Conservation (phyloP, 2,797 vertebrate species). For the Monodelphis domestica region DNA sequence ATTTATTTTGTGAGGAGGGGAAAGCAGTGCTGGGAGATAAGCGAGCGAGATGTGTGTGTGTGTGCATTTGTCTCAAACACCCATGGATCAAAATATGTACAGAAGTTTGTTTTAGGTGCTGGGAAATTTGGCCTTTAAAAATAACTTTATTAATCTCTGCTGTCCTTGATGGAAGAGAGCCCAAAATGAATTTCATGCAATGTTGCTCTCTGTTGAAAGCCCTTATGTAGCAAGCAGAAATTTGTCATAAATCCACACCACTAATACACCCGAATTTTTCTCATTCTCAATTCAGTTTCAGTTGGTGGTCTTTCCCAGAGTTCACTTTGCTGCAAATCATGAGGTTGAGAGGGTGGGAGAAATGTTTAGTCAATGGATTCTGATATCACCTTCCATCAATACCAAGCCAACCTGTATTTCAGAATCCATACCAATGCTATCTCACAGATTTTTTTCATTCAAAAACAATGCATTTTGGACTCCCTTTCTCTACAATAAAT, state of each 20-base stretch:
- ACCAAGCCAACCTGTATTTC: not conserved
- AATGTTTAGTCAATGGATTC: not conserved
- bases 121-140: not conserved
- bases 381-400: not conserved
- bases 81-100: not conserved
- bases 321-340: not conserved
- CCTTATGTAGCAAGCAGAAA: slow-evolving; percentile 7
- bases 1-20: not conserved
- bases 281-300: not conserved
- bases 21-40: not conserved
- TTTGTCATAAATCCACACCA: not conserved
- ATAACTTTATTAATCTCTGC: not conserved
- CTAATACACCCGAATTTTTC: not conserved
- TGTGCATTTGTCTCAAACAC: not conserved
- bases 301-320: not conserved
- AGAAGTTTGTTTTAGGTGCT: not conserved
- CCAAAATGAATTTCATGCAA: slow-evolving; percentile 21
- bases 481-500: not conserved
- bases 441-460: not conserved
- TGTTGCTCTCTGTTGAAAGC: not conserved
- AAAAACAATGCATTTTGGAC: not conserved
- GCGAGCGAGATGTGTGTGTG: not conserved
- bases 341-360: not conserved
- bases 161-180: not conserved
- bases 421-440: not conserved